Base-by-base conservation (phyloP, 2,113 vertebrate genomes). In the Entosphenus tridentatus region DNA sequence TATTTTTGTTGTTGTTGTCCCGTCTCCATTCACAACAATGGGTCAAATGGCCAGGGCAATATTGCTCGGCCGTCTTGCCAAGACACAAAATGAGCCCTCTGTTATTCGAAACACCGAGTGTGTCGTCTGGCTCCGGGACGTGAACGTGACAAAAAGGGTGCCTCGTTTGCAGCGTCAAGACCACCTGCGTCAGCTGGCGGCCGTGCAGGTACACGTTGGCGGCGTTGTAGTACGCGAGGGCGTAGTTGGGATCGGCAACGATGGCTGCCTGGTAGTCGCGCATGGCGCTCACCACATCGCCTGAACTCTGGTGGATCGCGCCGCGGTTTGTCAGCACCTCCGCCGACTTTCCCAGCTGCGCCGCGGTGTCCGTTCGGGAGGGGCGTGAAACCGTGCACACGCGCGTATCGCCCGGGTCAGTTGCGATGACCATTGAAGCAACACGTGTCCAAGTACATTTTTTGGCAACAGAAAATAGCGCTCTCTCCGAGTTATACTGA, bases 111-210 rank as follows among this genome's bases (percentile, higher is more conserved):
- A 13, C 57, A 17, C 56, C 9, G 39, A 69, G 12, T 9, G n/a
- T 17, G n/a, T 54, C 59, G 14, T 21, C 39, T 55, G 10, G 16
- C 16, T 54, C n/a, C 59, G 10, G 59, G n/a, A 12, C 3, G 39
- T n/a, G 55, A 55, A 7, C n/a, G 65, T 10, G n/a, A 1, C 56
- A 65, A 68, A 68, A 68, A 57, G 57, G 1, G 39, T 7, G 39
- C 39, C 39, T 39, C 39, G 39, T 39, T 57, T 68, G 8, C 67
- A 9, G 71, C 70, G 54, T 39, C 2, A 21, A 16, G 67, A 56
- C 76, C 77, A 85, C 83, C 80, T 83, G 81, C 75, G 79, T 77
- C 78, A 84, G 84, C 57, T 85, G 83, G 57, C 77, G 77, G 70
- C 85, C 81, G 70, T 77, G 74, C 70, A 85, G 79, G 73, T 82